These are phyloP conservation scores for Lampris megalopsis DNA, from an alignment of 2,113 vertebrate genomes.

Conservation along the genomic window DNA sequence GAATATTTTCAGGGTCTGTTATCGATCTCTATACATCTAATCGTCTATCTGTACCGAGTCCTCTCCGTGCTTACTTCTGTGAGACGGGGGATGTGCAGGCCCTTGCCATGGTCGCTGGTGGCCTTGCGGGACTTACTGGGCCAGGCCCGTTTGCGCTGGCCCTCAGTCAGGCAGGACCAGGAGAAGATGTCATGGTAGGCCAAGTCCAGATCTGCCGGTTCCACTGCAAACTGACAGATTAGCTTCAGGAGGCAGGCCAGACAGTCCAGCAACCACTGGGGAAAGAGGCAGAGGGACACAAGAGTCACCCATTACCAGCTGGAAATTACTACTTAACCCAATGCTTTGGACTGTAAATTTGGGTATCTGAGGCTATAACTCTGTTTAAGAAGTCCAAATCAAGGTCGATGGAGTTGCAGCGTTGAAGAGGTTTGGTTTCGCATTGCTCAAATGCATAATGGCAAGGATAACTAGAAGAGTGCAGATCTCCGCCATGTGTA, in stretches of 20 bases:
- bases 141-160: slow-evolving; percentile 94
- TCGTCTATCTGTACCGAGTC: too few species aligned
- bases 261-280: slow-evolving; percentile 97
- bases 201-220: slow-evolving; percentile 95
- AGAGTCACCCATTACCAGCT: not conserved
- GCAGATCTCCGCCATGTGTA: too few species aligned
- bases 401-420: too few species aligned
- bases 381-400: too few species aligned
- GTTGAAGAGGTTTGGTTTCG: too few species aligned
- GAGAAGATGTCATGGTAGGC: slow-evolving; percentile 98
- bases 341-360: too few species aligned
- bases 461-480: too few species aligned
- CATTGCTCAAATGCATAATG: too few species aligned
- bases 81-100: slow-evolving; percentile 95
- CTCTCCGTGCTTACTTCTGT: slow-evolving; percentile 86
- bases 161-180: slow-evolving; percentile 94
- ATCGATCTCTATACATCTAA: too few species aligned
- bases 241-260: slow-evolving; percentile 97
- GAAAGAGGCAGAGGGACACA: not conserved
- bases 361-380: too few species aligned
- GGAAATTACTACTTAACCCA: not conserved
- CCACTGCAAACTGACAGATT: slow-evolving; percentile 98
- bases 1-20: too few species aligned
- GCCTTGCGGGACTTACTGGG: slow-evolving; percentile 95
- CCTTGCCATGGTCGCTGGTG: slow-evolving; percentile 92